Conservation (phyloP, 1,140 invertebrate species). For the Pentalonia nigronervosa region DNA sequence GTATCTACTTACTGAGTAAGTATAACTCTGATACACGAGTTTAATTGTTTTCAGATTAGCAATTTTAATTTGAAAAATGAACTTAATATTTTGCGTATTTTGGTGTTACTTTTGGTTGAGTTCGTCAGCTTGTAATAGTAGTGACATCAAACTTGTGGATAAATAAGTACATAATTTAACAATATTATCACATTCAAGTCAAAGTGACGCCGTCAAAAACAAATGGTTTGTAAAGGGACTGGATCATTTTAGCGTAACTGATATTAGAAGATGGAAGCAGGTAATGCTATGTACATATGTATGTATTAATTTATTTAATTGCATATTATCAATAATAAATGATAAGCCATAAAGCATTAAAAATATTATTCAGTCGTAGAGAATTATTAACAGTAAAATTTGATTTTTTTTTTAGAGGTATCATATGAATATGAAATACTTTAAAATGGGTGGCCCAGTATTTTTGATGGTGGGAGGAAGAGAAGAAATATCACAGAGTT, state of each 20-base stretch:
- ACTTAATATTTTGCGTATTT: neutral
- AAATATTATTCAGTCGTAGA: neutral
- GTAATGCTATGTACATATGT: conserved; percentile 64
- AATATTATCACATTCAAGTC: conserved; percentile 59
- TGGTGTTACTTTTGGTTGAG: neutral
- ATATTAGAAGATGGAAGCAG: conserved; percentile 76
- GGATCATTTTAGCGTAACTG: conserved; percentile 78
- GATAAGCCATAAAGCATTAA: neutral
- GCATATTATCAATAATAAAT: neutral
- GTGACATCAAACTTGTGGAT: neutral
- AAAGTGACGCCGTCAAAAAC: conserved; percentile 63
- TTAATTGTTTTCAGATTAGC: neutral
- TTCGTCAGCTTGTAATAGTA: neutral
- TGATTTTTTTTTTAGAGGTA: conserved; percentile 70
- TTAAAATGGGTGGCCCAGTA: conserved; percentile 74
- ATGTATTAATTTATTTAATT: too few species aligned
- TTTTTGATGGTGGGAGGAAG: conserved; percentile 91
- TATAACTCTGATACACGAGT: neutral
- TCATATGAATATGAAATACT: conserved; percentile 77
- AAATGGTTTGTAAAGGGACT: conserved; percentile 80
- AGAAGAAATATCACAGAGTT: conserved; percentile 73
- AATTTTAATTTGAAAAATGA: neutral
- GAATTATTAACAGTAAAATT: conserved; percentile 42
- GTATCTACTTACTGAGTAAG: neutral
- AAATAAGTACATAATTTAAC: neutral